Conservation (phyloP, 2,113 vertebrate species). For the Pollachius pollachius region DNA sequence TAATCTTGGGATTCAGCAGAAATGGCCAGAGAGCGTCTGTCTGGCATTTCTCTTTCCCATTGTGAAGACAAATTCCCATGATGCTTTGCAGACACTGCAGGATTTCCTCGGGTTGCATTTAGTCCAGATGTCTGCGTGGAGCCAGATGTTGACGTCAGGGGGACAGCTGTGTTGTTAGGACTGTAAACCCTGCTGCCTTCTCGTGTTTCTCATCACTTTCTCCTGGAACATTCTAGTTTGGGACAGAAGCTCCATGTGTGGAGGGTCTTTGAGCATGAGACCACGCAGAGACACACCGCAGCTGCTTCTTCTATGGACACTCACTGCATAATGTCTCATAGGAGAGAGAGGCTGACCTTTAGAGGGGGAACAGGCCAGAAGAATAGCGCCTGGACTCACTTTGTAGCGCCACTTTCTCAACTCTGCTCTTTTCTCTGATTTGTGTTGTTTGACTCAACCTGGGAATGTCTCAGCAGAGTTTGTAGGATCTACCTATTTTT, state of each 20-base stretch:
- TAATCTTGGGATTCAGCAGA: slow-evolving; percentile 34
- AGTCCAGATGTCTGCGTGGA: slow-evolving; percentile 12
- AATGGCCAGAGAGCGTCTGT: not conserved
- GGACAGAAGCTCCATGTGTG: too few relatives aligned
- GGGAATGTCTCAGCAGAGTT: too few relatives aligned
- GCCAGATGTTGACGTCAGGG: slow-evolving; percentile 18
- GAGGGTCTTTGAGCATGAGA: not conserved
- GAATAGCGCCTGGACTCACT: too few relatives aligned
- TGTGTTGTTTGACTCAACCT: too few relatives aligned
- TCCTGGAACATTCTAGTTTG: too few relatives aligned
- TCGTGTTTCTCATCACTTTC: too few relatives aligned
- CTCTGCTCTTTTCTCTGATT: too few relatives aligned
- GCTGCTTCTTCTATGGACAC: not conserved
- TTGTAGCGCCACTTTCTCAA: too few relatives aligned
- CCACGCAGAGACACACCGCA: not conserved
- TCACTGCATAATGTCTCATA: not conserved
- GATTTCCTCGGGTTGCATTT: slow-evolving; percentile 24
- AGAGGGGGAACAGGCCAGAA: too few relatives aligned
- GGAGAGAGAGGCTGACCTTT: too few relatives aligned
- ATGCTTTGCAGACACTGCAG: slow-evolving; percentile 47
- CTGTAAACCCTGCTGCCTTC: too few relatives aligned
- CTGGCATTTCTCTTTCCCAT: slow-evolving; percentile 28
- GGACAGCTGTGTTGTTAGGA: too few relatives aligned
- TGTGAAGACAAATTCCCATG: slow-evolving; percentile 51
- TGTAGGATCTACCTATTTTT: not conserved